phyloP scores from a whole-genome alignment of 2,797 vertebrate genomes.

The Taeniopygia guttata region DNA sequence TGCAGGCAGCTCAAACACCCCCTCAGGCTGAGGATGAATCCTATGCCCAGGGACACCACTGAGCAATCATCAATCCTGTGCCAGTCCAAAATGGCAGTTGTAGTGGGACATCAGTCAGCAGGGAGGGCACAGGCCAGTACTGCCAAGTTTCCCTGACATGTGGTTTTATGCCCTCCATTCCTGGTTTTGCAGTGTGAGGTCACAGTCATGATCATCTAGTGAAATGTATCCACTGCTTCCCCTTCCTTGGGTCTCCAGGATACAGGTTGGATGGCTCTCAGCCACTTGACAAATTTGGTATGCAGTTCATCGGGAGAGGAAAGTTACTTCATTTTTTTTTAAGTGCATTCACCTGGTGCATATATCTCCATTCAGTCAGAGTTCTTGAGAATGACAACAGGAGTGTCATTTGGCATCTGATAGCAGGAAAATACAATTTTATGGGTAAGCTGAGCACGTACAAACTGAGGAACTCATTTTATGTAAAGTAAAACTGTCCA shows the following conservation, averaged over 20 bases:
- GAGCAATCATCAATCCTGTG: not conserved
- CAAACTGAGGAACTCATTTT: not conserved
- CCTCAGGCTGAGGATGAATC: not conserved
- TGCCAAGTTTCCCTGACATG: not conserved
- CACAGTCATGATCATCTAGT: not conserved
- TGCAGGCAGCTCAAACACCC: not conserved
- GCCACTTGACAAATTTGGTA: not conserved
- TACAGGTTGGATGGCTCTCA: not conserved
- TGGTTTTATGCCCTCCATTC: accelerated
- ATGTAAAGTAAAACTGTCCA: not conserved
- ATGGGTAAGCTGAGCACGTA: not conserved
- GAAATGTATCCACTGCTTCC: not conserved
- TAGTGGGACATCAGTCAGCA: not conserved
- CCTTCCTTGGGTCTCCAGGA: not conserved
- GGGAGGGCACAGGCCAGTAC: not conserved
- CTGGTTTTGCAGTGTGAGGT: not conserved
- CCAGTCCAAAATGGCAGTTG: not conserved
- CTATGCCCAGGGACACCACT: not conserved
- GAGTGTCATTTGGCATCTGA: not conserved
- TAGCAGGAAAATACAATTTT: not conserved
- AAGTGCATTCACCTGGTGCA: not conserved
- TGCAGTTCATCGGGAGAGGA: accelerated
- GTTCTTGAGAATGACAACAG: not conserved
- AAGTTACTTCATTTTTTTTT: not conserved
- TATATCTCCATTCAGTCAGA: not conserved